phyloP scores from a whole-genome alignment of 1,140 invertebrate genomes.

The Temnothorax curvispinosus region DNA sequence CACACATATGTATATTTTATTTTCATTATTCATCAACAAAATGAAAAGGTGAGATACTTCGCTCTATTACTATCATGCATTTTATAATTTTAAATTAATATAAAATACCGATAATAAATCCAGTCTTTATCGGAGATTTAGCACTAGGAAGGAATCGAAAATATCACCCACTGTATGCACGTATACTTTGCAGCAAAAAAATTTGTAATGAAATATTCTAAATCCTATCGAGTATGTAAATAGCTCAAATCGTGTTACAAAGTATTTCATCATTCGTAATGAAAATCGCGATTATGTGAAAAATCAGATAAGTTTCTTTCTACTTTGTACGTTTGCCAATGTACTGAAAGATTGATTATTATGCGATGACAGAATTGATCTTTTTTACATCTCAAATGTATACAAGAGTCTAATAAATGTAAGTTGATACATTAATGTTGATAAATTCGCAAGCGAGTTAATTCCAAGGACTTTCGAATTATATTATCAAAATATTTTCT shows the following conservation, averaged over 20 bases:
- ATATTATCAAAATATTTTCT: background rate
- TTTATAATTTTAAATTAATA: conserved; percentile 17
- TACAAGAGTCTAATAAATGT: conserved; percentile 2
- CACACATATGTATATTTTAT: background rate
- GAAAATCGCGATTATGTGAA: conserved; percentile 21
- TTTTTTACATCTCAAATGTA: background rate
- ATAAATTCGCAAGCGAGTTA: conserved; percentile 5
- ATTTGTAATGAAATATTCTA: conserved; percentile 14
- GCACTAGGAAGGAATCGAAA: conserved; percentile 2
- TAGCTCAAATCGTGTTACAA: background rate
- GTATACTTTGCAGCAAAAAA: conserved; percentile 40
- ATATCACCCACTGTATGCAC: background rate
- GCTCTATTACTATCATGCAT: conserved; percentile 10
- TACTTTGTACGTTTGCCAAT: background rate
- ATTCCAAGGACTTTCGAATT: background rate
- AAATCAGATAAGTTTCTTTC: background rate
- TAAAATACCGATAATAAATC: conserved; percentile 15
- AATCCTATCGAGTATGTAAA: conserved; percentile 18
- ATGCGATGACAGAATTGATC: background rate
- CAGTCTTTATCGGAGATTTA: conserved; percentile 33
- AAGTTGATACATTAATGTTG: background rate
- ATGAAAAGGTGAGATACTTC: conserved; percentile 13
- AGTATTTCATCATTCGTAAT: conserved; percentile 14
- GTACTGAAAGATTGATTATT: background rate
- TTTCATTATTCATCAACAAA: background rate